Evolutionary conservation across 2,113 vertebrate genomes (phyloP).

Genomic region (Oreochromis aureus): DNA sequence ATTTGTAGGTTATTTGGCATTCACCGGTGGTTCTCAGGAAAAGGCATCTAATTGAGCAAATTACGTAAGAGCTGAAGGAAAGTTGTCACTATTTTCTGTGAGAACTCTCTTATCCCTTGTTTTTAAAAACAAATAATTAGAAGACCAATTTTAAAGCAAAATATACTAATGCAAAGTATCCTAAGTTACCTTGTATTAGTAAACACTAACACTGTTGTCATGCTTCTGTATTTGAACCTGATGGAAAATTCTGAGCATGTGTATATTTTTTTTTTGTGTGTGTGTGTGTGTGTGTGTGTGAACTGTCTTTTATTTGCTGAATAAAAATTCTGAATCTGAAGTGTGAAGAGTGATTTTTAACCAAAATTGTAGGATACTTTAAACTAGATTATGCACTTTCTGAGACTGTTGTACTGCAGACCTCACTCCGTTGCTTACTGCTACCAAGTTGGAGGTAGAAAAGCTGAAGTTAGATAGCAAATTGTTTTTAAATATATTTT

Average conservation of each 20-base stretch:
- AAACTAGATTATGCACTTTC: background rate
- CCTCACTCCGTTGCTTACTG: fast-evolving
- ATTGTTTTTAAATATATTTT: background rate
- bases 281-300: background rate
- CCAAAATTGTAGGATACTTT: background rate
- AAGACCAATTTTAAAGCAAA: background rate
- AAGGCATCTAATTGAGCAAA: background rate
- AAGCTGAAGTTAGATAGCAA: background rate
- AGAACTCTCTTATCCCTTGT: background rate
- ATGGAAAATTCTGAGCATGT: background rate
- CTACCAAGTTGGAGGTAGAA: background rate
- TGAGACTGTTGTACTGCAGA: background rate
- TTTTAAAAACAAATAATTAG: background rate
- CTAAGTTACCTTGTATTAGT: background rate
- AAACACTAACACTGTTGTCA: background rate
- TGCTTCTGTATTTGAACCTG: background rate
- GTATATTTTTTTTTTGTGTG: background rate
- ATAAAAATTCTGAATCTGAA: constrained; percentile 8
- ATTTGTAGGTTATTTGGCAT: background rate
- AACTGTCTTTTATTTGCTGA: background rate
- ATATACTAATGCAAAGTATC: background rate
- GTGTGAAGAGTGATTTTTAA: background rate
- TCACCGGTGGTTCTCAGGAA: background rate
- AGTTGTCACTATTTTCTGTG: background rate
- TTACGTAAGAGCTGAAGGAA: background rate